These are phyloP conservation scores for Salvelinus fontinalis DNA, from an alignment of 2,113 vertebrate species.

Conservation along the genomic window DNA sequence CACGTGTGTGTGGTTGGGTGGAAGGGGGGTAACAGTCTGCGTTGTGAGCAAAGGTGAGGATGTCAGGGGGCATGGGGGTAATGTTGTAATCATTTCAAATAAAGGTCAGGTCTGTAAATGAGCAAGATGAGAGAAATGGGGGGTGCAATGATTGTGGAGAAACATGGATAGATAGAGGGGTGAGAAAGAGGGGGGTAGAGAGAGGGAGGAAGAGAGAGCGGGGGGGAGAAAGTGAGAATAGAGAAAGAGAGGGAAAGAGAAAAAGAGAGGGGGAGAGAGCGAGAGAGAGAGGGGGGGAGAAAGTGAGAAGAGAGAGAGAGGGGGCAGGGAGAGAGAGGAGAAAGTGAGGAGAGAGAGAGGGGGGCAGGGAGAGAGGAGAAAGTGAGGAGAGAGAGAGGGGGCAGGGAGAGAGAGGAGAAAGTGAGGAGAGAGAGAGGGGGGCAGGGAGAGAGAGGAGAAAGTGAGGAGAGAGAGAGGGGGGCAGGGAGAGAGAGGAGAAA, in stretches of 20 bases:
- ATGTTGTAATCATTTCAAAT: conserved; percentile 36
- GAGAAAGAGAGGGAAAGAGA: no score
- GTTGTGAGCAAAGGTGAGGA: neutral
- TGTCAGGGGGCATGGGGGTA: neutral
- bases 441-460: no score
- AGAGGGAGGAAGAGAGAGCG: no score
- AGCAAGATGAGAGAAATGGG: neutral
- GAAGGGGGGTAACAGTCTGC: neutral
- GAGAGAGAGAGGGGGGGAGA: neutral
- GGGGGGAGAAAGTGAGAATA: no score
- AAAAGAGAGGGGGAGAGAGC: neutral
- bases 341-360: neutral
- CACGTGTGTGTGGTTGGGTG: conserved; percentile 1
- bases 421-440: neutral
- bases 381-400: no score
- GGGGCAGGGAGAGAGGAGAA: no score
- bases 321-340: neutral
- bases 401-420: no score
- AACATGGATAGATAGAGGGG: no score
- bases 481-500: neutral
- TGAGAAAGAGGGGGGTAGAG: no score
- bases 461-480: neutral
- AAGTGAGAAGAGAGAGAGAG: neutral
- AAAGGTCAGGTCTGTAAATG: conserved; percentile 48
- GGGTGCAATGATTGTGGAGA: neutral